Base-by-base conservation (phyloP, 1,140 invertebrate species). In the Drosophila nannoptera region DNA sequence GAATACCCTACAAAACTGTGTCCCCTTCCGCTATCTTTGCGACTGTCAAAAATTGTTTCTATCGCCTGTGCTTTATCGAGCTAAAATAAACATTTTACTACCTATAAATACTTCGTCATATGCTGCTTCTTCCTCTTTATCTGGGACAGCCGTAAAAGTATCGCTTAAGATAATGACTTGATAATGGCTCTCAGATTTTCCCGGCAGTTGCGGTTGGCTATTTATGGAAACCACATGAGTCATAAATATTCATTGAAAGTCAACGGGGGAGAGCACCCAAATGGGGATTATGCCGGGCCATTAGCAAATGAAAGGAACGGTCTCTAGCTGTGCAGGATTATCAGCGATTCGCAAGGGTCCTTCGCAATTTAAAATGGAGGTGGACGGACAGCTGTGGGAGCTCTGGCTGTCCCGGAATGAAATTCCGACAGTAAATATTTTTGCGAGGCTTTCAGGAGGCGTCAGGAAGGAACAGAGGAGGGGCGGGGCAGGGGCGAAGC, bases 371-470 rank as follows among this genome's bases (percentile, higher is more conserved):
- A 22, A 59, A 65, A 65, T 65, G 14, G 29, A 43, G 12, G 49
- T 43, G 43, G 32, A 35, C 42, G 12, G 16, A 38, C 48, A 49
- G 63, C 12, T 62, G 73, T 67, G 55, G 80, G 84, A 78, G 59
- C 69, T 14, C 73, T 67, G 76, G 76, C 69, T 22, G 64, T 50
- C 55, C 59, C 56, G 60, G 73, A 84, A 77, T 73, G 66, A 83
- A 83, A 80, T 83, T 75, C 59, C 55, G 66, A 80, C 76, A 84
- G 73, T 77, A 62, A 84, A 84, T 22, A 22, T 80, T 84, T 86
- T 74, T 81, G 60, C 73, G 56, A 63, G 58, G 56, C 63, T 70
- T 60, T n/a, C 22, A 22, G 22, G 22, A 22, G 22, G 22, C 22
- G 22, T 3, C 22, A 22, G 22, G 22, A 22, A 22, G 22, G 22